Evolutionary conservation across 2,113 vertebrate species (phyloP).

Genomic region (Drymodes brunneopygia): DNA sequence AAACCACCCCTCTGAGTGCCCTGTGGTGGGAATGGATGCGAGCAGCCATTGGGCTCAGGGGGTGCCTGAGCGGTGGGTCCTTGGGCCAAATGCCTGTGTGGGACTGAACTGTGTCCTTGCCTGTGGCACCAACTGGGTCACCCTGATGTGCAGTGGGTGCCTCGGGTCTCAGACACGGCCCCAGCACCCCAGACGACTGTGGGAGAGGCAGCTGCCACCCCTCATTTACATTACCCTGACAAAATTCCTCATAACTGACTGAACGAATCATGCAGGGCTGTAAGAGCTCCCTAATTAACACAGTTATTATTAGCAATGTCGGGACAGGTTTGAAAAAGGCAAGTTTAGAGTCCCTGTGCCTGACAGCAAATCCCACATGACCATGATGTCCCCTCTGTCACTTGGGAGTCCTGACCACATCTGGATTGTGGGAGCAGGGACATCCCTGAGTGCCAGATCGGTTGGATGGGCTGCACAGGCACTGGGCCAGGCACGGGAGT

Average conservation of each 20-base stretch:
- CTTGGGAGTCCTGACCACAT: accelerated
- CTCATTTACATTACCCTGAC: neutral
- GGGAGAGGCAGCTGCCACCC: neutral
- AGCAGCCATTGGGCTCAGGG: accelerated
- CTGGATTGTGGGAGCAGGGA: neutral
- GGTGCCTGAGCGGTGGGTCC: accelerated
- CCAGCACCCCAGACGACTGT: neutral
- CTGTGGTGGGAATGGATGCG: accelerated
- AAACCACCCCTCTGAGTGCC: accelerated
- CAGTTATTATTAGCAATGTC: slow-evolving; percentile 9
- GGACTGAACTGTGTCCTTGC: neutral
- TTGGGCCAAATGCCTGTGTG: neutral
- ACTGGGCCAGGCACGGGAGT: neutral
- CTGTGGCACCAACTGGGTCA: accelerated
- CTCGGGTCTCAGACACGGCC: neutral
- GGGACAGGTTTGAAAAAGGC: slow-evolving; percentile 3
- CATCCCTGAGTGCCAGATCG: neutral
- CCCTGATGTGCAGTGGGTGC: neutral
- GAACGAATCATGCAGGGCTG: neutral
- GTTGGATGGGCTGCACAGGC: neutral
- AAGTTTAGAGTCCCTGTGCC: neutral
- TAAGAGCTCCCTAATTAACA: slow-evolving; percentile 11
- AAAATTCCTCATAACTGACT: neutral
- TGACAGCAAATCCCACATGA: neutral
- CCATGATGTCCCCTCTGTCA: neutral